Conservation (phyloP, 2,888 invertebrate species). For the Eumerus sabulonum region DNA sequence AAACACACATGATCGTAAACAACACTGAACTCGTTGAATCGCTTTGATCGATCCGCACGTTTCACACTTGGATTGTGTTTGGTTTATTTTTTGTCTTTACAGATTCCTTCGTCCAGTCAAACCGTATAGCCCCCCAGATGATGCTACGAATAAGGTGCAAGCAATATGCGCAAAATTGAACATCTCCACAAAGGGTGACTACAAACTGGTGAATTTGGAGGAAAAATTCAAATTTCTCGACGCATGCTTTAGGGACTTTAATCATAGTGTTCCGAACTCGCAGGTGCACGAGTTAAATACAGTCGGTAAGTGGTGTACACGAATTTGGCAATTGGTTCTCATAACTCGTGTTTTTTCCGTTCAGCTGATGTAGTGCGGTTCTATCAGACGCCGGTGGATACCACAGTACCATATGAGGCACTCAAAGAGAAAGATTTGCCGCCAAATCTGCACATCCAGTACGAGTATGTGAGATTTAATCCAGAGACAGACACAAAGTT, state of each 20-base stretch:
- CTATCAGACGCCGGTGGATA: slow-evolving; percentile 86
- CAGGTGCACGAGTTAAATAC: slow-evolving; percentile 86
- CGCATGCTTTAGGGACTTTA: slow-evolving; percentile 85
- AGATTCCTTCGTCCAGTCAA: slow-evolving; percentile 89
- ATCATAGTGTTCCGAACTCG: slow-evolving; percentile 91
- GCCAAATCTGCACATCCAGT: slow-evolving; percentile 91
- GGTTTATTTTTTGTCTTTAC: no score
- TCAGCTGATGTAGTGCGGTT: slow-evolving; percentile 85
- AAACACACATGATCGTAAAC: no score
- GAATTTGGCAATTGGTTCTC: neutral
- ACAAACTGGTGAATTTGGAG: slow-evolving; percentile 71
- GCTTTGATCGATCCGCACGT: no score
- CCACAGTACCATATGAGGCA: slow-evolving; percentile 86
- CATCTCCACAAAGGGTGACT: slow-evolving; percentile 77
- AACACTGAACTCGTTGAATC: no score
- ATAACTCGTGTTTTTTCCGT: neutral
- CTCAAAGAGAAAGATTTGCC: slow-evolving; percentile 87
- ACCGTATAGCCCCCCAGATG: slow-evolving; percentile 85
- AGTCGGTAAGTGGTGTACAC: slow-evolving; percentile 81
- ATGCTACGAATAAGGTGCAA: slow-evolving; percentile 83
- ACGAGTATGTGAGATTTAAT: slow-evolving; percentile 90
- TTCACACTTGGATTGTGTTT: no score
- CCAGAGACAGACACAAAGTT: slow-evolving; percentile 88
- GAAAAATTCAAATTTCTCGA: slow-evolving; percentile 85
- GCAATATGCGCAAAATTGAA: slow-evolving; percentile 82